Percentiles rank a stretch among this genome's conserved stretches.
phyloP scores from a whole-genome alignment of 2,113 vertebrate species.

The Archocentrus centrarchus region DNA sequence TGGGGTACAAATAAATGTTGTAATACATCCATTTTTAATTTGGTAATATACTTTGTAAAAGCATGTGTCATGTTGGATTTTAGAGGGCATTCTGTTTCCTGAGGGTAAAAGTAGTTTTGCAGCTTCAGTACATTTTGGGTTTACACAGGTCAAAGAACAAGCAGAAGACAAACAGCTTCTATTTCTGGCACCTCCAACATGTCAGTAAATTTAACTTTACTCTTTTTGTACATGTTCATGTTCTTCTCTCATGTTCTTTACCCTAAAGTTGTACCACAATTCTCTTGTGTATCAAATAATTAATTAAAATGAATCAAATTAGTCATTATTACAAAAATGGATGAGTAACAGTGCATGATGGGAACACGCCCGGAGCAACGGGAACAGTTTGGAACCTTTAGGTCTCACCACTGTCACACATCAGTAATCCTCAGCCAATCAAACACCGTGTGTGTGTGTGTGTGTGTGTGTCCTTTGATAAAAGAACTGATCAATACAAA shows the following conservation, averaged over 20 bases:
- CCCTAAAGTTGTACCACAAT: not conserved
- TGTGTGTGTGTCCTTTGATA: constrained; percentile 42
- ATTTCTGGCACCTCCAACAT: not conserved
- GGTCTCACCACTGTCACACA: constrained; percentile 11
- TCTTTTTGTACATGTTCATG: not conserved
- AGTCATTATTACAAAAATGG: not conserved
- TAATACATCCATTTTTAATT: not conserved
- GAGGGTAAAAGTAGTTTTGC: not conserved
- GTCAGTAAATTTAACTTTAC: not conserved
- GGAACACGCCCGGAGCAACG: constrained; percentile 11
- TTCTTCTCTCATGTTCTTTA: not conserved
- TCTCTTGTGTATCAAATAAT: not conserved
- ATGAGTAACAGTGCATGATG: constrained; percentile 30
- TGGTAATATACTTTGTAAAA: not conserved
- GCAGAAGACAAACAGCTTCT: not conserved
- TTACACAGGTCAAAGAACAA: not conserved
- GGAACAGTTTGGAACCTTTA: not conserved
- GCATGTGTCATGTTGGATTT: not conserved
- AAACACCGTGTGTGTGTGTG: not conserved
- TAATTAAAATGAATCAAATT: not conserved
- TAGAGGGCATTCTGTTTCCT: not conserved
- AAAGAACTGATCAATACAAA: constrained; percentile 54
- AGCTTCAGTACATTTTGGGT: not conserved
- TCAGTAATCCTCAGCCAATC: constrained; percentile 23
- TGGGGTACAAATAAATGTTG: not conserved